A percentile compares a stretch with the other conserved stretches of the same genome.
These are phyloP conservation scores for Apostichopus japonicus DNA, from an alignment of 35 echinoderm and acorn worm species.

Conservation along the genomic window DNA sequence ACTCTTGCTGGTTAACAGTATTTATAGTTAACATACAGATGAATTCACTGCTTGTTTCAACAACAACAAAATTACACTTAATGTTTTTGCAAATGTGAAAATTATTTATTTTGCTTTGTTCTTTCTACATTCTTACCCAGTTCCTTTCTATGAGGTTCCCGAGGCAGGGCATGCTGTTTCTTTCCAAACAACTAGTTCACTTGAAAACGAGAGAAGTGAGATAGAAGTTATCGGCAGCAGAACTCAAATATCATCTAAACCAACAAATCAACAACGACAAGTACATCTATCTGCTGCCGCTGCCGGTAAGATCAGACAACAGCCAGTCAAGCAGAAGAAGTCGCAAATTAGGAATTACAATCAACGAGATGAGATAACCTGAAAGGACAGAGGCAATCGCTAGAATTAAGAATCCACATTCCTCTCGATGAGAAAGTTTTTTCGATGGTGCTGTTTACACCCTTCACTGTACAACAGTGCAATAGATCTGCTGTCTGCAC, in stretches of 20 bases:
- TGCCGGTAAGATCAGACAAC: neutral
- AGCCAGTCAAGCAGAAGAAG: constrained; percentile 1
- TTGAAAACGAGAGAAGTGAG: neutral
- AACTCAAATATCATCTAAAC: neutral
- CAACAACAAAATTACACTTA: no score
- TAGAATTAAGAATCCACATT: neutral
- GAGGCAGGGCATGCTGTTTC: neutral
- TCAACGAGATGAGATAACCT: neutral
- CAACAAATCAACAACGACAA: neutral
- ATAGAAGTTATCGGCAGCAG: neutral
- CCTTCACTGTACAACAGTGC: no score
- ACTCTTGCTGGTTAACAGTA: no score
- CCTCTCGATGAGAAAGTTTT: no score
- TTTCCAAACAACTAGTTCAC: neutral
- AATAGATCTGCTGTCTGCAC: no score
- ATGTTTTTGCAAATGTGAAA: no score
- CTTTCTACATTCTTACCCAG: neutral
- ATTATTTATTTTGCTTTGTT: neutral
- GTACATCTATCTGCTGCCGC: neutral
- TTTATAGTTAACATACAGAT: no score
- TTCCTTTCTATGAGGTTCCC: neutral
- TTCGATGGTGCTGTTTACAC: no score
- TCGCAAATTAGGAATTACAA: constrained; percentile 12
- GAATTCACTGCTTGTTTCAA: no score
- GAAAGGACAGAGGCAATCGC: neutral